Percentiles rank a stretch among this genome's conserved stretches.
Conservation (phyloP, 2,113 vertebrate genomes). For the Notarius lentiginosus region DNA sequence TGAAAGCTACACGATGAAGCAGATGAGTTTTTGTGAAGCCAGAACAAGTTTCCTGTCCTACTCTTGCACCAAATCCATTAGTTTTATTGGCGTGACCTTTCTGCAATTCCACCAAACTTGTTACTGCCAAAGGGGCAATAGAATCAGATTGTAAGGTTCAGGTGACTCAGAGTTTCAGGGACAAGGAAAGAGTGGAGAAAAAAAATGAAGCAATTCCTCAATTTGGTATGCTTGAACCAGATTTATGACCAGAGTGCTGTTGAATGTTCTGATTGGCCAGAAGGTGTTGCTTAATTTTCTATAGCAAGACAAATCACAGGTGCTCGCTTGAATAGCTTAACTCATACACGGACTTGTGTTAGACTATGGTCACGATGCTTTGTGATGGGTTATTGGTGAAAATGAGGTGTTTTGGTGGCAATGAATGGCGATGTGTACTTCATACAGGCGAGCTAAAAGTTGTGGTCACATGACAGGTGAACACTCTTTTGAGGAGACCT, state of each 20-base stretch:
- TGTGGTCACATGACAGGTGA: too few species aligned
- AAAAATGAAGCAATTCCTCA: neutral
- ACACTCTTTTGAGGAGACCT: too few species aligned
- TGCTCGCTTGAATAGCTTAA: neutral
- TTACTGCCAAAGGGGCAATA: slow-evolving; percentile 62
- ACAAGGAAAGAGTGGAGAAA: neutral
- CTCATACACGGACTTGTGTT: neutral
- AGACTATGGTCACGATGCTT: neutral
- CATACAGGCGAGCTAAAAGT: too few species aligned
- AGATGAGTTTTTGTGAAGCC: neutral
- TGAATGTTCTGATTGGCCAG: neutral
- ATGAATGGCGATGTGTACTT: too few species aligned
- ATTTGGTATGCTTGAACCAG: neutral
- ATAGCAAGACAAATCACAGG: neutral
- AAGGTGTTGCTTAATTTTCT: neutral
- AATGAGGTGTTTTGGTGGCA: too few species aligned
- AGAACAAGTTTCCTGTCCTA: slow-evolving; percentile 51
- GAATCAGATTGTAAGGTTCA: slow-evolving; percentile 63
- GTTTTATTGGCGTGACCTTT: slow-evolving; percentile 66
- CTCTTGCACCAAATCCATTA: slow-evolving; percentile 54
- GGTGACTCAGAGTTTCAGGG: slow-evolving; percentile 60
- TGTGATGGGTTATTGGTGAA: too few species aligned
- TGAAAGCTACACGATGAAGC: slow-evolving; percentile 32
- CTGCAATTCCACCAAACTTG: slow-evolving; percentile 56
- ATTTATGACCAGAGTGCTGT: neutral